Evolutionary conservation across 1,140 invertebrate species (phyloP).

Genomic region (Papilio machaon): DNA sequence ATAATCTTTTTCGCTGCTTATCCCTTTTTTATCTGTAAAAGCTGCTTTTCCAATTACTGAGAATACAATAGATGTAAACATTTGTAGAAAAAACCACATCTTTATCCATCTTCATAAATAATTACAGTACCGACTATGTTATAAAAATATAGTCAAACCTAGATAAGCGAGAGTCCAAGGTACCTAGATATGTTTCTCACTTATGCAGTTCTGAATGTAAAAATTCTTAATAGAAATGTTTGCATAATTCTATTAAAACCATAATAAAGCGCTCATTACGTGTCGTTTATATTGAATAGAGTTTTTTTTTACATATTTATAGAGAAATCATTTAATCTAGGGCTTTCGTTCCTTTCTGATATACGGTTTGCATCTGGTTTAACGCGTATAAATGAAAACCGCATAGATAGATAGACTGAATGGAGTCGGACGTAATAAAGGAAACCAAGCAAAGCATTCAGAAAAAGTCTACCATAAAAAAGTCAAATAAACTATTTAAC

Average conservation of each 20-base stretch:
- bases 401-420: background rate
- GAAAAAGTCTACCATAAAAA: conserved; percentile 9
- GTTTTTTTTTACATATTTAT: conserved; percentile 10
- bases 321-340: background rate
- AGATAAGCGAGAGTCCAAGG: no score
- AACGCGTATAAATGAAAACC: conserved; percentile 10
- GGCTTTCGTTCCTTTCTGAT: background rate
- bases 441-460: background rate
- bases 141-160: no score
- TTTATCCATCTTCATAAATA: no score
- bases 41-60: no score
- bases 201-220: no score
- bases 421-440: background rate
- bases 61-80: no score
- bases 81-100: no score
- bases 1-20: no score
- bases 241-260: background rate
- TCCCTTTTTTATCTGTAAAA: no score
- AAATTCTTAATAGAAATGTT: no score
- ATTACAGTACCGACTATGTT: no score
- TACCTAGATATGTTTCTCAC: no score
- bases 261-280: background rate
- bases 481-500: background rate
- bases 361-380: background rate
- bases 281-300: background rate